A percentile compares a stretch with the other conserved stretches of the same genome.
These are phyloP conservation scores for Laticauda colubrina DNA, from an alignment of 2,113 vertebrate species.

Conservation along the genomic window DNA sequence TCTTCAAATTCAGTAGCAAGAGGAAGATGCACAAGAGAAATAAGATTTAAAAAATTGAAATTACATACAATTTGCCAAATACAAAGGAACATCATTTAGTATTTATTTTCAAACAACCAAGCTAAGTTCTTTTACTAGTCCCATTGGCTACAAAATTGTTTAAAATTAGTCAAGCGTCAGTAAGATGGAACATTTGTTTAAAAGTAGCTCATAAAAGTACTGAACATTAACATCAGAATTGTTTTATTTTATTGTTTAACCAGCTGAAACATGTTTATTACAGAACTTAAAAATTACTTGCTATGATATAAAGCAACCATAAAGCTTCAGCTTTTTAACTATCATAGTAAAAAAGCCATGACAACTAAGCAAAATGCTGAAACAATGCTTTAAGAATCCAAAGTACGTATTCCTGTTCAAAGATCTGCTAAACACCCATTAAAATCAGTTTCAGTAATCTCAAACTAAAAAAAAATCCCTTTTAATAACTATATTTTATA, in stretches of 20 bases:
- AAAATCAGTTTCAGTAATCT: neutral
- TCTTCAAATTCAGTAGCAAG: neutral
- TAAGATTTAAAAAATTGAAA: rapidly evolving
- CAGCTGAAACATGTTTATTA: constrained; percentile 17
- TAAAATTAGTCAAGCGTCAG: neutral
- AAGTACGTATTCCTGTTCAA: constrained; percentile 10
- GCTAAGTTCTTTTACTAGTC: rapidly evolving
- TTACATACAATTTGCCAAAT: rapidly evolving
- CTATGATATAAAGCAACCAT: constrained; percentile 21
- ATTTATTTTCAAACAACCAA: neutral
- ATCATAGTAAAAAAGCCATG: constrained; percentile 29
- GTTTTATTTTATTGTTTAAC: neutral
- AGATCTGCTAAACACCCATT: neutral
- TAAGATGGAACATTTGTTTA: constrained; percentile 7
- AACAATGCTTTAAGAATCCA: constrained; percentile 17
- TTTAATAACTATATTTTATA: neutral
- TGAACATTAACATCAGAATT: constrained; percentile 15
- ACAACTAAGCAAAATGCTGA: constrained; percentile 19
- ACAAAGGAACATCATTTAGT: neutral
- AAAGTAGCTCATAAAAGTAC: neutral
- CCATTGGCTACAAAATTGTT: rapidly evolving
- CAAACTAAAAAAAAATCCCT: neutral
- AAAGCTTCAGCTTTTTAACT: constrained; percentile 26
- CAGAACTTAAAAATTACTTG: constrained; percentile 28
- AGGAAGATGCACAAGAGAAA: rapidly evolving